These are phyloP conservation scores for Leptopilina boulardi DNA, from an alignment of 1,140 invertebrate genomes.

Conservation along the genomic window DNA sequence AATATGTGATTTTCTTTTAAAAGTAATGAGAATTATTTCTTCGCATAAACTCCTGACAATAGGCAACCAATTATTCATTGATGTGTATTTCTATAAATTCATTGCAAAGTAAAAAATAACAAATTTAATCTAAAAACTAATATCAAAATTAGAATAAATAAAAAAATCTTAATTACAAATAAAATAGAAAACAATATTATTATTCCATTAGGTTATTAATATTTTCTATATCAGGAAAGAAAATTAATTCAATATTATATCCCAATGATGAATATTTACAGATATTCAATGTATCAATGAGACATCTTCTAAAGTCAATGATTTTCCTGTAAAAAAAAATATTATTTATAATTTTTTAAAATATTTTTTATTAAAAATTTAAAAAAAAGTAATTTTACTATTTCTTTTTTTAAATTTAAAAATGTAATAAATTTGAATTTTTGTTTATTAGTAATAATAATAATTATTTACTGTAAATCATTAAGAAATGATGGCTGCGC, in stretches of 20 bases:
- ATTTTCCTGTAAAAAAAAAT: constrained; percentile 2
- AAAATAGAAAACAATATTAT: too few relatives aligned
- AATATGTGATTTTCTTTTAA: too few relatives aligned
- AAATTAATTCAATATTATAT: not conserved
- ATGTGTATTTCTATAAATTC: not conserved
- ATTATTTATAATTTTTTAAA: not conserved
- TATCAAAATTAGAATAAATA: too few relatives aligned
- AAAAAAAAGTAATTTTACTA: too few relatives aligned
- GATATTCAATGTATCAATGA: not conserved
- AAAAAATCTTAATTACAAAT: too few relatives aligned
- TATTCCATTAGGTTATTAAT: not conserved
- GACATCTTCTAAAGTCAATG: constrained; percentile 3
- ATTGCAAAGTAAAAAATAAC: too few relatives aligned
- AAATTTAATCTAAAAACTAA: too few relatives aligned
- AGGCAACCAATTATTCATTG: not conserved
- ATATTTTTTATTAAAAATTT: too few relatives aligned
- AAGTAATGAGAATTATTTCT: not conserved
- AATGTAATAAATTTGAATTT: too few relatives aligned
- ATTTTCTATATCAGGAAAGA: not conserved
- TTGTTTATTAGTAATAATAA: not conserved
- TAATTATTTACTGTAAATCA: not conserved
- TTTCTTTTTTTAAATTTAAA: not conserved
- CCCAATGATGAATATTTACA: constrained; percentile 5
- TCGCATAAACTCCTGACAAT: not conserved
- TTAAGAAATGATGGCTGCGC: not conserved